These are phyloP conservation scores for Penaeus chinensis DNA, from an alignment of 1,140 invertebrate species.

Conservation along the genomic window DNA sequence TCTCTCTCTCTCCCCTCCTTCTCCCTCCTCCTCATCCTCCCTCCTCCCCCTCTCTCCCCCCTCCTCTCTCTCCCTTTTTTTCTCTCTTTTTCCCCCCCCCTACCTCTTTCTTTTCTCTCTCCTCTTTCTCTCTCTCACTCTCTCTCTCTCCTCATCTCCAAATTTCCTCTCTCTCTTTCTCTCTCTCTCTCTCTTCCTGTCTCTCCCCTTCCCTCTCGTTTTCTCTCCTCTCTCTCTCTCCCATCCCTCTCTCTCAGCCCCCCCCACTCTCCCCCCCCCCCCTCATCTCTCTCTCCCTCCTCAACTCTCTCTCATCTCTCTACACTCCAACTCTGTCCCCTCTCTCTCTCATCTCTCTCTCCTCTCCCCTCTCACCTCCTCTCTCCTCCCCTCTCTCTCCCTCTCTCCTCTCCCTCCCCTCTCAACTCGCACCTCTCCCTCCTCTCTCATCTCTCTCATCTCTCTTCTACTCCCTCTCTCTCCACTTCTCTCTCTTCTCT, in stretches of 20 bases:
- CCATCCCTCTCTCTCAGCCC: not conserved
- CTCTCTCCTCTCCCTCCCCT: no score
- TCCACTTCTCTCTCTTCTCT: not conserved
- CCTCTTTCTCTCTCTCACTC: no score
- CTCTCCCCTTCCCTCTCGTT: not conserved
- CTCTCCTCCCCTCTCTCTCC: no score
- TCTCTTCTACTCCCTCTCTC: not conserved
- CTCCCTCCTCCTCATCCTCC: not conserved
- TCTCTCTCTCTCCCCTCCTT: not conserved
- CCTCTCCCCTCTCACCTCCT: not conserved
- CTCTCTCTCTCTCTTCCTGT: not conserved
- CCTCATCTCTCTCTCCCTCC: no score
- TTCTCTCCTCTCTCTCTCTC: not conserved
- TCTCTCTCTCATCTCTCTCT: not conserved
- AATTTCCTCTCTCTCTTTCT: not conserved
- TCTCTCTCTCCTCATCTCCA: not conserved
- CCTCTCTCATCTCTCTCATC: not conserved
- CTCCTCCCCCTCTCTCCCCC: not conserved
- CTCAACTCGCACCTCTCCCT: not conserved
- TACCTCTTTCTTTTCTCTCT: no score
- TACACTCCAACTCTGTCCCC: not conserved
- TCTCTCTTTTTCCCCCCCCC: not conserved
- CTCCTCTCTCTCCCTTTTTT: not conserved
- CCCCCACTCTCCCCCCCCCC: not conserved
- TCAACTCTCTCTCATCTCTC: not conserved